Percentiles rank a stretch among this genome's conserved stretches.
These are phyloP conservation scores for Mustela lutreola DNA, from an alignment of 2,113 vertebrate genomes.

Conservation along the genomic window DNA sequence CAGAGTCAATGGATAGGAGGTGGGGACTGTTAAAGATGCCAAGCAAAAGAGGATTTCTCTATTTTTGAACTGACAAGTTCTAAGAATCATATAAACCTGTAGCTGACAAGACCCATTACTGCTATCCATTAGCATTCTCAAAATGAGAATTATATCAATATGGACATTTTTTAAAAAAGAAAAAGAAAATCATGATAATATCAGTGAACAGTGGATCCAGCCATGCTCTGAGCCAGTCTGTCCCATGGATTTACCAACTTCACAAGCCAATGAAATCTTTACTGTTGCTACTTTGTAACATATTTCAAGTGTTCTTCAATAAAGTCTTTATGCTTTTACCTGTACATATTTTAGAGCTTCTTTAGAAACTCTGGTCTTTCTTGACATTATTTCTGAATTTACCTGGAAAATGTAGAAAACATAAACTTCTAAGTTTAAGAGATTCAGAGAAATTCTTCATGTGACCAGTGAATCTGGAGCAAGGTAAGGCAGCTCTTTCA, in stretches of 20 bases:
- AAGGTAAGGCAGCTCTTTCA: slow-evolving; percentile 60
- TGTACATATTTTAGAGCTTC: neutral
- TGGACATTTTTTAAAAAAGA: neutral
- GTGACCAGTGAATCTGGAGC: slow-evolving; percentile 85
- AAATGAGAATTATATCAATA: neutral
- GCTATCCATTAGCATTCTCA: neutral
- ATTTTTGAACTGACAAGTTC: neutral
- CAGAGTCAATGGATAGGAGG: neutral
- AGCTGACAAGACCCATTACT: neutral
- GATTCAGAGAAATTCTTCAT: slow-evolving; percentile 83
- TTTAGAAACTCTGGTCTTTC: neutral
- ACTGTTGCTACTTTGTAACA: neutral
- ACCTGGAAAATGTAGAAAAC: slow-evolving; percentile 66
- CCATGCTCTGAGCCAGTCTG: neutral
- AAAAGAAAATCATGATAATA: neutral
- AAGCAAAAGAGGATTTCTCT: neutral
- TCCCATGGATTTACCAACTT: neutral
- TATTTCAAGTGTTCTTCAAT: neutral
- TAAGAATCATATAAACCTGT: neutral
- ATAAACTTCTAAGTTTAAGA: slow-evolving; percentile 57
- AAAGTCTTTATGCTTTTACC: slow-evolving; percentile 71
- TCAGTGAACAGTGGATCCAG: neutral
- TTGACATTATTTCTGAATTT: neutral
- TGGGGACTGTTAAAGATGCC: neutral
- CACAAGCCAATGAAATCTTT: neutral